Conservation (phyloP, 2,113 vertebrate genomes). For the Eurypyga helias region DNA sequence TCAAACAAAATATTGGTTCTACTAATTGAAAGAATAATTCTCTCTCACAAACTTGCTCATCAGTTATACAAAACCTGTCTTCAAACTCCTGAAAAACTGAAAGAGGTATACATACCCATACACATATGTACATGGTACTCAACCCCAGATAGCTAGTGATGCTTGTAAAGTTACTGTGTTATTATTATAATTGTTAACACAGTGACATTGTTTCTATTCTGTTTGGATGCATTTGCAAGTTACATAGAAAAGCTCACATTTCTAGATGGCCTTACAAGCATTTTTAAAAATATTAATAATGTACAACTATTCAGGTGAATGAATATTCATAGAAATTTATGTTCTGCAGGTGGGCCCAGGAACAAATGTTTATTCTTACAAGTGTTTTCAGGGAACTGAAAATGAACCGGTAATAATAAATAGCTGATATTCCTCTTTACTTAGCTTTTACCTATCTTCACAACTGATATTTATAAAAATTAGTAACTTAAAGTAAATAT, state of each 20-base stretch:
- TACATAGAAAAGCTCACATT: background rate
- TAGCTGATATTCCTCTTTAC: background rate
- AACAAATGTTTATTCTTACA: background rate
- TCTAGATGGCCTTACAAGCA: background rate
- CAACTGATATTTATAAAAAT: background rate
- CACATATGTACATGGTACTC: background rate
- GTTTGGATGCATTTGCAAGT: background rate
- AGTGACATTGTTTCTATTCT: background rate
- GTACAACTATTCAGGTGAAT: background rate
- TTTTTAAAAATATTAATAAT: background rate
- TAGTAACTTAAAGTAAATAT: background rate
- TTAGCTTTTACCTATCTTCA: background rate
- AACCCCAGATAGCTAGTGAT: background rate
- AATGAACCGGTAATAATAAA: background rate
- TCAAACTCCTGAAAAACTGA: background rate
- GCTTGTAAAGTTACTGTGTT: background rate
- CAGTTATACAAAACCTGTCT: background rate
- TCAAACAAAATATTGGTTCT: background rate
- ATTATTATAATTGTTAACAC: background rate
- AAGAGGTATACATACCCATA: accelerated
- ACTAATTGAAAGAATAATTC: background rate
- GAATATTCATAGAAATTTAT: background rate
- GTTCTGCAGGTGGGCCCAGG: background rate
- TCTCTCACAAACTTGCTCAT: background rate
- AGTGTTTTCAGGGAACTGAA: background rate